These are phyloP conservation scores for Apotomis betuletana DNA, from an alignment of 2,888 invertebrate species.

Conservation along the genomic window DNA sequence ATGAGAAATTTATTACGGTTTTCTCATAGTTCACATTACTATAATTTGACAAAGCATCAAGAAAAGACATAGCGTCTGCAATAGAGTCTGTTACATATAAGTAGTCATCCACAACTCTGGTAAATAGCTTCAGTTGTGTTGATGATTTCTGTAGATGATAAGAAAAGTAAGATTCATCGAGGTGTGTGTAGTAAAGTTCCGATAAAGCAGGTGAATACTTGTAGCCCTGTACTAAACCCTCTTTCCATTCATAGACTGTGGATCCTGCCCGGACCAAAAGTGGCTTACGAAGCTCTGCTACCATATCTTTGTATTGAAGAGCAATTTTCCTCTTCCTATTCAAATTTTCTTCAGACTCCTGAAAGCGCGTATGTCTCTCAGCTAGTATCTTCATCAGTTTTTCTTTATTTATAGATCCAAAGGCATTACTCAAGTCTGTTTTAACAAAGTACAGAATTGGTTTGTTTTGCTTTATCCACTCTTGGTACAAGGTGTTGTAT, in stretches of 20 bases:
- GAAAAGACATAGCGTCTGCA: constrained; percentile 65
- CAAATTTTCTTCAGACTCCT: constrained; percentile 59
- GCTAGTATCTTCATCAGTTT: constrained; percentile 65
- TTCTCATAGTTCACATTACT: constrained; percentile 75
- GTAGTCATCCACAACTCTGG: constrained; percentile 78
- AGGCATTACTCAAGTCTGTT: constrained; percentile 77
- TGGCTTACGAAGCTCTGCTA: constrained; percentile 68
- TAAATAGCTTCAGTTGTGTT: constrained; percentile 62
- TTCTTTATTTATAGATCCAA: constrained; percentile 73
- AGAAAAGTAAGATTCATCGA: constrained; percentile 68
- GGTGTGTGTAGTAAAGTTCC: constrained; percentile 72
- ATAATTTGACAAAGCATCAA: constrained; percentile 66
- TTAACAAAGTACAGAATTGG: constrained; percentile 77
- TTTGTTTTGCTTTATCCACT: constrained; percentile 64
- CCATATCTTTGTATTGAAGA: constrained; percentile 65
- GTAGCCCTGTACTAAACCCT: constrained; percentile 78
- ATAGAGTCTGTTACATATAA: constrained; percentile 74
- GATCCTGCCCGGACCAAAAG: constrained; percentile 74
- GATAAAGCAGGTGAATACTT: constrained; percentile 79
- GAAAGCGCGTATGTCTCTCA: constrained; percentile 59
- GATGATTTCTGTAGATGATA: constrained; percentile 53
- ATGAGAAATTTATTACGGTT: constrained; percentile 71
- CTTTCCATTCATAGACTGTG: constrained; percentile 75
- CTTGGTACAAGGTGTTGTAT: constrained; percentile 56
- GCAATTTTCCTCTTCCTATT: constrained; percentile 62